Evolutionary conservation across 2,113 vertebrate species (phyloP), one percentile per base, ranked within the genome.

Genomic region (Gracilinanus agilis): DNA sequence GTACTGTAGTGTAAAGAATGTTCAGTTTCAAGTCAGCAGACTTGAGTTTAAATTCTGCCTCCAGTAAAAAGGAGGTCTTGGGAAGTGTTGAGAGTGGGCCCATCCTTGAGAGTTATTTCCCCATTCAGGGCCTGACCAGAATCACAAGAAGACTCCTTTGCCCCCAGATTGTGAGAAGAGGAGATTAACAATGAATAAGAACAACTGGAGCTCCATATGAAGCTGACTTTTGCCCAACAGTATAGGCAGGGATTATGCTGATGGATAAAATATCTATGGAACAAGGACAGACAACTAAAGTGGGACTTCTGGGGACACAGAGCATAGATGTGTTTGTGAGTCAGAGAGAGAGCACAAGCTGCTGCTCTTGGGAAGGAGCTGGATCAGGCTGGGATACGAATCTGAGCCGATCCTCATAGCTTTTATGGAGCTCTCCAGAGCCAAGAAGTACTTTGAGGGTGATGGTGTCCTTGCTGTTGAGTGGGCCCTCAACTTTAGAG

Each of bases 401-500:
- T 23, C 10, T 40, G 19, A 83, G n/a, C n/a, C 7, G 9, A 21
- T 23, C 67, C n/a, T 40, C n/a, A 2, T 9, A n/a, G 27, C 67
- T 83, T 83, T 83, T 12, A 5, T 5, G 11, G 61, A 67, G 61
- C 61, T 67, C 61, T 13, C 6, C 3, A 83, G 67, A 83, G 7
- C n/a, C 67, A 40, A 75, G 90, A 53, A 96, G 16, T 96, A 58
- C 54, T 49, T 94, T 34, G 0, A 2, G 53, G 88, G 55, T 91
- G 49, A 24, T 67, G 55, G 58, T 19, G 9, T 55, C 19, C 91
- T 90, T 49, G 13, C 67, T 1, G 2, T 16, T 75, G 3, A n/a
- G 34, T n/a, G 34, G n/a, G 13, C 67, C 34, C 34, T 75, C 34
- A 75, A 75, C 67, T 34, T 75, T n/a, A 27, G 56, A 75, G 67